phyloP scores from a whole-genome alignment of 2,113 vertebrate genomes.

The Thomomys bottae region DNA sequence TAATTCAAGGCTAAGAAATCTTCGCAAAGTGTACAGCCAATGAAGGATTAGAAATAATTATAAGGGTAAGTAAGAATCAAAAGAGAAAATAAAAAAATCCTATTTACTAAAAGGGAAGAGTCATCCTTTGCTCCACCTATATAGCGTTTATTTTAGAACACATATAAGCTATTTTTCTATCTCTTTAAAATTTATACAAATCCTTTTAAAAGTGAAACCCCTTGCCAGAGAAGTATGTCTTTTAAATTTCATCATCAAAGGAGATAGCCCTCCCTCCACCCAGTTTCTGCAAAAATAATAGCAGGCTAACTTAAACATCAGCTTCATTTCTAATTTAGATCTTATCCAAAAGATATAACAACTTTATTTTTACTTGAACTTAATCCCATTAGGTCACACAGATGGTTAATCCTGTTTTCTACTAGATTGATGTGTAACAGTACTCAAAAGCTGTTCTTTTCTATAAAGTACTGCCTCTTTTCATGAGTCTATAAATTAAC shows the following conservation, averaged over 20 bases:
- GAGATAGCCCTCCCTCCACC: not conserved
- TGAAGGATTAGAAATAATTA: not conserved
- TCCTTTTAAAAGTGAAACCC: not conserved
- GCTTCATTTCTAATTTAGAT: not conserved
- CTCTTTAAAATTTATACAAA: not conserved
- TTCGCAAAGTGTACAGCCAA: not conserved
- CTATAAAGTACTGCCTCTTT: no score
- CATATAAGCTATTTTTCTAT: not conserved
- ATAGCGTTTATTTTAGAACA: not conserved
- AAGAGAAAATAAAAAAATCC: not conserved
- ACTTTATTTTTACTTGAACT: not conserved
- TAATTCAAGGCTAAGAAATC: not conserved
- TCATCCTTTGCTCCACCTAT: fast-evolving
- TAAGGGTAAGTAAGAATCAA: not conserved
- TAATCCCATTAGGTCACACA: not conserved
- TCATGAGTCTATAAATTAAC: no score
- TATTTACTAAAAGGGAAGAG: not conserved
- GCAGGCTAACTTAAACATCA: not conserved
- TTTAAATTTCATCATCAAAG: not conserved
- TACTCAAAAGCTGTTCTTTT: no score
- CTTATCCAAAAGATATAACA: not conserved
- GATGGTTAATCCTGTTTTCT: not conserved
- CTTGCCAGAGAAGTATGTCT: not conserved
- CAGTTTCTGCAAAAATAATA: not conserved
- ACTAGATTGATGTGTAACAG: not conserved